Evolutionary conservation across 2,113 vertebrate genomes (phyloP).

Genomic region (Fregetta grallaria): DNA sequence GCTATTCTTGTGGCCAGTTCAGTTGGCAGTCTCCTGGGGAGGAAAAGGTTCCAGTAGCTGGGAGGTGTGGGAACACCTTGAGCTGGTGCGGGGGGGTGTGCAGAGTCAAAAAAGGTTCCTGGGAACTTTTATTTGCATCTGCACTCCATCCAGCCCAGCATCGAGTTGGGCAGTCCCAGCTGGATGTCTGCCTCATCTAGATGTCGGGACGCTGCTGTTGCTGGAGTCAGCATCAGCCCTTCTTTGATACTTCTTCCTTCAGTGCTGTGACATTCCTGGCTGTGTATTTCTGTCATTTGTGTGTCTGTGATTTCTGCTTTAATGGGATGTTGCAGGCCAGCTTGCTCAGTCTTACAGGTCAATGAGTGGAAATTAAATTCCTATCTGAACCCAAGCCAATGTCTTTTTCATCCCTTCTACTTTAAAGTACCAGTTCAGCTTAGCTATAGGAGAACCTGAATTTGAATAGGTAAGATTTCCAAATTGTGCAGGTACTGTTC

Average conservation of each 20-base stretch:
- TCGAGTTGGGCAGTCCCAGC: background rate
- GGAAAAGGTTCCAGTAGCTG: background rate
- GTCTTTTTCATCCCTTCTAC: background rate
- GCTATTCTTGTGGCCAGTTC: background rate
- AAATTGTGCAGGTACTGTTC: background rate
- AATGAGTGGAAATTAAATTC: background rate
- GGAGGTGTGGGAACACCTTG: background rate
- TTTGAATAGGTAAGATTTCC: background rate
- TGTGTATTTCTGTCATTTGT: background rate
- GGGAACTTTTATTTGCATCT: background rate
- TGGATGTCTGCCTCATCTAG: rapidly evolving
- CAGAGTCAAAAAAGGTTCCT: background rate
- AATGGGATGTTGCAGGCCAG: background rate
- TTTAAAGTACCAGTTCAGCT: background rate
- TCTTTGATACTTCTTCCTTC: background rate
- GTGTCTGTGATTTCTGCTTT: background rate
- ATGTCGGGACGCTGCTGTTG: background rate
- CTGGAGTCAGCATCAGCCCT: background rate
- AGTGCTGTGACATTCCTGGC: background rate
- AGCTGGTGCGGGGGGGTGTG: background rate
- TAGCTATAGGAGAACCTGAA: background rate
- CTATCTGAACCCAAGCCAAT: background rate
- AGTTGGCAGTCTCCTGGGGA: background rate
- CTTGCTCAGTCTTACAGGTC: background rate
- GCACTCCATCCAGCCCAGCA: background rate